Evolutionary conservation across 2,113 vertebrate genomes (phyloP).

Genomic region (Hippocampus abdominalis): DNA sequence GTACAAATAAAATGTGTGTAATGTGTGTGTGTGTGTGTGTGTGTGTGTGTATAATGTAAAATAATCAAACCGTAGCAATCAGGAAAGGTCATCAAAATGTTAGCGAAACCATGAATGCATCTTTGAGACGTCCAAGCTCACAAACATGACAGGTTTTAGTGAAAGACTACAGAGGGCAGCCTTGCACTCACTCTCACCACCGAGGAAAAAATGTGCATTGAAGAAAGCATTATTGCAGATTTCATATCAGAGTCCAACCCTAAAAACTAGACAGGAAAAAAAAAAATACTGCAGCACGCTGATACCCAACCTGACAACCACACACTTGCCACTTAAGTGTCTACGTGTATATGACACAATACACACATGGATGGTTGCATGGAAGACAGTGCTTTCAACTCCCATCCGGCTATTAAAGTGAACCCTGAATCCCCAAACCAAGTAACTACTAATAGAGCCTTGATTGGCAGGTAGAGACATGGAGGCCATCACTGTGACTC

Average conservation of each 20-base stretch:
- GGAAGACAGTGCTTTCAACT: conserved; percentile 50
- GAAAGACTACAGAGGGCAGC: conserved; percentile 60
- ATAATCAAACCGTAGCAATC: too few relatives aligned
- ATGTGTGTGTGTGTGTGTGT: too few relatives aligned
- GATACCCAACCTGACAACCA: conserved; percentile 9
- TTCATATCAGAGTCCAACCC: conserved; percentile 10
- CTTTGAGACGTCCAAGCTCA: background rate
- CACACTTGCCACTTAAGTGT: conserved; percentile 13
- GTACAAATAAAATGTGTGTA: too few relatives aligned
- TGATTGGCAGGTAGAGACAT: conserved; percentile 59
- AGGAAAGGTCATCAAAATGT: background rate
- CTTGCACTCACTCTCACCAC: conserved; percentile 46
- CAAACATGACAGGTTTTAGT: background rate
- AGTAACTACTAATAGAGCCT: conserved; percentile 53
- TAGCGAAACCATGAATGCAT: background rate
- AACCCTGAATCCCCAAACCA: conserved; percentile 35
- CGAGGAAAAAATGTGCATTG: background rate
- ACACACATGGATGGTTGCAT: conserved; percentile 24
- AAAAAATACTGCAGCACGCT: conserved; percentile 16
- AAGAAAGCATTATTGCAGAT: conserved; percentile 3
- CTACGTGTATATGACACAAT: conserved; percentile 9
- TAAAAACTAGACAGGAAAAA: background rate
- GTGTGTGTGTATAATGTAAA: too few relatives aligned
- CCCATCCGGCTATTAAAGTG: conserved; percentile 34
- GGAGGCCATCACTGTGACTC: conserved; percentile 34